Base-by-base conservation (phyloP, 2,113 vertebrate species). In the Callipepla californica region DNA sequence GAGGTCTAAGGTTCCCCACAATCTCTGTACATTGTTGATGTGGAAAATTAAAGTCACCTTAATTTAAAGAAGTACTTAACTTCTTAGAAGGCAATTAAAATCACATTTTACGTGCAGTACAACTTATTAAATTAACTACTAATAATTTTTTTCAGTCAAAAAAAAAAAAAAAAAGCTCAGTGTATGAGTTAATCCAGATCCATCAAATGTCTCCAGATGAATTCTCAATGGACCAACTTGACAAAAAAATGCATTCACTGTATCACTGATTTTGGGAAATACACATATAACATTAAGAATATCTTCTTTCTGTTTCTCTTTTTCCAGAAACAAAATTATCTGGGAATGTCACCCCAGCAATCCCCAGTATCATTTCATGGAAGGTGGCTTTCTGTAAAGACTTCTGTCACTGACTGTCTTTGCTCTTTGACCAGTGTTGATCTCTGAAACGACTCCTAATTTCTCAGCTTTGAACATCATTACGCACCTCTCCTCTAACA, bases 71-170 rank as follows among this genome's bases (percentile, higher is more conserved):
- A 48, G 13, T 32, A 85, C 7, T n/a, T 62, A 42, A 63, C 28
- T 79, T 89, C 30, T 93, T 34, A 87, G 55, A 87, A 80, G 48
- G 58, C 34, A 92, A 73, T 80, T 82, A 82, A 87, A 85, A 69
- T 28, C 1, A 15, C 1, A 2, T 80, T 89, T 93, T 72, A 53
- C 2, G 10, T 40, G 7, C n/a, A 53, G 23, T 75, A 26, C 20
- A 18, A 50, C 40, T 87, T 89, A 79, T 17, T 76, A 81, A 72
- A 85, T 13, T 28, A 72, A 87, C 16, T 28, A 34, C 13, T 23
- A 48, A 5, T 78, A 10, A 34, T 44, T 44, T 6, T 42, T 84
- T 93, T 68, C 38, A 93, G 53, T 18, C 79, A 58, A 63, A 11
- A 65, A 61, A 84, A 55, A n/a, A n/a, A 62, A 10, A 68, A 34